Evolutionary conservation across 2,797 vertebrate species (phyloP), one percentile per base, ranked within the genome.

Genomic region (Oreochromis mossambicus): DNA sequence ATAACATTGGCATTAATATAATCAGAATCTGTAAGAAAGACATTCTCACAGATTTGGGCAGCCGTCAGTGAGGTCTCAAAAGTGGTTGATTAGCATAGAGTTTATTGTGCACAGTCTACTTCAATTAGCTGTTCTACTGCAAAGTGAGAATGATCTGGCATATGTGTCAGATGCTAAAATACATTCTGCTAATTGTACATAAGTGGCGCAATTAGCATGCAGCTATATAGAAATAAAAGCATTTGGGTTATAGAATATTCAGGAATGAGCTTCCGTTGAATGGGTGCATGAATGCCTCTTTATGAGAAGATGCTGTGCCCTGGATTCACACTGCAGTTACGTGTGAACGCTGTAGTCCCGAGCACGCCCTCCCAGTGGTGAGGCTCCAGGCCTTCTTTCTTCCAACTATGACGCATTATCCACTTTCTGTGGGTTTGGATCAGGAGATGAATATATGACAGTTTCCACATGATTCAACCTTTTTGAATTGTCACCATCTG

Each of bases 401-500:
- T 34, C 34, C 26, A 63, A n/a, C 21, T 54, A 36, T 73, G 68
- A 90, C 66, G 52, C 70, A 80, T 84, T 87, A 85, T n/a, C 19
- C 55, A 70, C 55, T 82, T 83, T 79, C 51, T 78, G 32, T 21
- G 41, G 13, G 12, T 55, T 79, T 83, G 55, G 24, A 83, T 88
- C 12, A 8, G 26, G 12, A 66, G 24, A 87, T 70, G 79, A 89
- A 85, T 85, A n/a, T 19, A 17, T 77, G 56, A 81, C 78, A 79
- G 48, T 36, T 89, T 89, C 24, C 50, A 70, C 54, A 58, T 15
- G 36, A 86, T 80, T 86, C 66, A 84, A 48, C 88, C 52, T 81
- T 38, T 85, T 78, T 24, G 84, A 88, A 87, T 80, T 77, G 55
- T 82, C 78, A 85, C 78, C 78, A 91, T 89, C 80, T 86, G 86